A percentile compares a stretch with the other conserved stretches of the same genome.
Conservation (phyloP, 2,888 invertebrate species). For the Papilio protenor region DNA sequence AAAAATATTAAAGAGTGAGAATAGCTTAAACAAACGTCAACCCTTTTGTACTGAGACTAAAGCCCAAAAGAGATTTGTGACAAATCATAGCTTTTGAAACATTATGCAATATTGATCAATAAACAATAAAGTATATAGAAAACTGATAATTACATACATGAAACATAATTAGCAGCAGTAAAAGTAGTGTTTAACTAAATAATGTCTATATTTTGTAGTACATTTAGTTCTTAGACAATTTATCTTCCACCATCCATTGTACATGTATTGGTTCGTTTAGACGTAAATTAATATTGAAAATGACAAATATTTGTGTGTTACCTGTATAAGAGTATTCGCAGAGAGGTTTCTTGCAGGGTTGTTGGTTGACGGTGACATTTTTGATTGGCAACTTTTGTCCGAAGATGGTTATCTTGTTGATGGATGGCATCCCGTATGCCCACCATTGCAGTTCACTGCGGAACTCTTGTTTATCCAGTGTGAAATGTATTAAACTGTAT, state of each 20-base stretch:
- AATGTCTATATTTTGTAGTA: neutral
- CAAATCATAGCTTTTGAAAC: too few species aligned
- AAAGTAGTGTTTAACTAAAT: too few species aligned
- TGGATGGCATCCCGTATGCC: constrained; percentile 75
- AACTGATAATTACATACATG: too few species aligned
- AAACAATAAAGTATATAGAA: too few species aligned
- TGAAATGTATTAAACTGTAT: constrained; percentile 33
- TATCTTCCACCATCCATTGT: constrained; percentile 60
- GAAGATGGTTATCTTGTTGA: constrained; percentile 65
- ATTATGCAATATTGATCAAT: too few species aligned
- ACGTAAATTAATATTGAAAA: constrained; percentile 64
- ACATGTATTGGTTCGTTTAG: constrained; percentile 70
- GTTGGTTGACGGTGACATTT: constrained; percentile 62
- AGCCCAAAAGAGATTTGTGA: too few species aligned
- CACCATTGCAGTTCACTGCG: constrained; percentile 71
- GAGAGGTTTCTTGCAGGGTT: constrained; percentile 57
- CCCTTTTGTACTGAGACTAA: too few species aligned
- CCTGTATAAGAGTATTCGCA: constrained; percentile 61
- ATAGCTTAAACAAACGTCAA: too few species aligned
- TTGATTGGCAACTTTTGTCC: constrained; percentile 59
- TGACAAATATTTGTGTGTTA: constrained; percentile 58
- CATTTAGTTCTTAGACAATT: constrained; percentile 22
- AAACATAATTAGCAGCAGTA: too few species aligned
- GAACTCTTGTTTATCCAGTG: constrained; percentile 60
- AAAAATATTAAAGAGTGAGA: too few species aligned